These are phyloP conservation scores for Acropternis orthonyx DNA, from an alignment of 2,797 vertebrate species.

Conservation along the genomic window DNA sequence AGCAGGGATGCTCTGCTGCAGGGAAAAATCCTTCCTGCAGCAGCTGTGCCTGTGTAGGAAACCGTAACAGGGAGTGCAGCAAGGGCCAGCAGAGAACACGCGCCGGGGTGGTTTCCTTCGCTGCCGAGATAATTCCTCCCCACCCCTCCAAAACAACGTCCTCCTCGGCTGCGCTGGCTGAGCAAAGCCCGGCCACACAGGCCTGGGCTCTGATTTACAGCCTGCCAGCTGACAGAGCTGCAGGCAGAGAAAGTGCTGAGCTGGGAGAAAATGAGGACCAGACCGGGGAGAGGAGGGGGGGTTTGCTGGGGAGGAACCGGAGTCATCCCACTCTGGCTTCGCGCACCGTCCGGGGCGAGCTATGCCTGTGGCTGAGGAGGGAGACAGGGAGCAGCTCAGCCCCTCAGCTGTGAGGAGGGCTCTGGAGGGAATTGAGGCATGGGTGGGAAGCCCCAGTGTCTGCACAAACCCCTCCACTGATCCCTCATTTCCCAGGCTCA, in stretches of 20 bases:
- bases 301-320: background rate
- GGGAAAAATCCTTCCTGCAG: accelerated
- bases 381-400: background rate
- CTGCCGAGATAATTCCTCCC: background rate
- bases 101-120: background rate
- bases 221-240: background rate
- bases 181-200: background rate
- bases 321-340: background rate
- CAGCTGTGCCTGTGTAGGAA: background rate
- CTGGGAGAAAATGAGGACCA: constrained; percentile 4
- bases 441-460: accelerated
- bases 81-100: background rate
- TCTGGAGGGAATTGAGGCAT: background rate
- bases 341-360: accelerated
- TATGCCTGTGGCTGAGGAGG: accelerated
- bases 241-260: background rate
- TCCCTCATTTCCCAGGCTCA: background rate
- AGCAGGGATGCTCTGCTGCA: background rate
- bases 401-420: accelerated
- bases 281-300: background rate
- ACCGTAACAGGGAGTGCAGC: accelerated
- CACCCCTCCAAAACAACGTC: background rate
- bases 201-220: constrained; percentile 33
- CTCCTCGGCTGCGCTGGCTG: background rate
- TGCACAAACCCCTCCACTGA: background rate